phyloP scores from a whole-genome alignment of 2,888 invertebrate genomes.

The Eubasilissa splendida region DNA sequence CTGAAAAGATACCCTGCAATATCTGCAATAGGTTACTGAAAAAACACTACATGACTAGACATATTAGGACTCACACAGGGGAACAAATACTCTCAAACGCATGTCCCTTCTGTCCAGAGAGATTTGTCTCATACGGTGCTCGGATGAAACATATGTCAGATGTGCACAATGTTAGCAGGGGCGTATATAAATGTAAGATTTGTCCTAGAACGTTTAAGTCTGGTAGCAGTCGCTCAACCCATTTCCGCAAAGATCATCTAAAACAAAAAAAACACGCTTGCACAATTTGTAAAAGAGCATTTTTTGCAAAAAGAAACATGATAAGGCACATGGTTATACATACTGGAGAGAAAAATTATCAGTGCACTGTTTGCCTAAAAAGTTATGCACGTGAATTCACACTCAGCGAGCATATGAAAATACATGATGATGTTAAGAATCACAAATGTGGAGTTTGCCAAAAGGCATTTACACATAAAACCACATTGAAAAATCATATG shows the following conservation, averaged over 20 bases:
- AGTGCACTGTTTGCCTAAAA: constrained; percentile 71
- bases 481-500: constrained; percentile 37
- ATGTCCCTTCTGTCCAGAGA: constrained; percentile 52
- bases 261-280: constrained; percentile 12
- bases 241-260: constrained; percentile 32
- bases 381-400: constrained; percentile 70
- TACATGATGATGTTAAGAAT: constrained; percentile 64
- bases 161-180: constrained; percentile 10
- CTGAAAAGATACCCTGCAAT: constrained; percentile 22
- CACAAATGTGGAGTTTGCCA: constrained; percentile 44
- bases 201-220: constrained; percentile 26
- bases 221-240: constrained; percentile 1
- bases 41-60: constrained; percentile 24
- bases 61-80: constrained; percentile 27
- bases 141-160: constrained; percentile 31
- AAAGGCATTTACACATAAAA: constrained; percentile 49
- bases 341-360: constrained; percentile 71
- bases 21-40: constrained; percentile 29
- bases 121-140: constrained; percentile 48
- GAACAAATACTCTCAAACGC: constrained; percentile 31
- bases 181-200: constrained; percentile 19
- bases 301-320: constrained; percentile 72
- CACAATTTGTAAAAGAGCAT: constrained; percentile 67
- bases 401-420: constrained; percentile 67
- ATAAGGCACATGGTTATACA: constrained; percentile 75